A percentile compares a stretch with the other conserved stretches of the same genome.
phyloP scores from a whole-genome alignment of 2,888 invertebrate genomes.

The Osedax fenrisi region DNA sequence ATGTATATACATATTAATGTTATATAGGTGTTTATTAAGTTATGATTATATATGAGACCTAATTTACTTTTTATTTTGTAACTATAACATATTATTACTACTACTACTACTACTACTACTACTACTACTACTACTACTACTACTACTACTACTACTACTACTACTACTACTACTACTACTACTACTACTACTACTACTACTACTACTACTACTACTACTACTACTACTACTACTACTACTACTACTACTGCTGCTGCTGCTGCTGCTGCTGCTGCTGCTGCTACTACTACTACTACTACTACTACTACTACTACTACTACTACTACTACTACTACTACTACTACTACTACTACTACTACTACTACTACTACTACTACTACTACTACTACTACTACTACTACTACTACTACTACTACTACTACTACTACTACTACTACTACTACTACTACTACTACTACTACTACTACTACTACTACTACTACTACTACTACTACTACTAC shows the following conservation, averaged over 20 bases:
- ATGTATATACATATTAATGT: too few relatives aligned
- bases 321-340: conserved; percentile 25
- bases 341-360: conserved; percentile 18
- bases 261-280: conserved; percentile 17
- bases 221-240: conserved; percentile 25
- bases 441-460: conserved; percentile 18
- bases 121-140: conserved; percentile 20
- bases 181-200: conserved; percentile 16
- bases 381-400: too few relatives aligned
- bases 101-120: too few relatives aligned
- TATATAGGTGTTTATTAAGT: too few relatives aligned
- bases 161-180: conserved; percentile 21
- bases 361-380: conserved; percentile 18
- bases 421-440: too few relatives aligned
- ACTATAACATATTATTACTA: too few relatives aligned
- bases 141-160: conserved; percentile 18
- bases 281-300: conserved; percentile 19
- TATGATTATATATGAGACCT: too few relatives aligned
- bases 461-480: conserved; percentile 17
- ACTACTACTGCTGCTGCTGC: conserved; percentile 21
- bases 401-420: too few relatives aligned
- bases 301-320: conserved; percentile 23
- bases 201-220: conserved; percentile 25
- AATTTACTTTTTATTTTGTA: too few relatives aligned
- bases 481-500: conserved; percentile 18